Evolutionary conservation across 1,140 invertebrate species (phyloP).

Genomic region (Apis florea): DNA sequence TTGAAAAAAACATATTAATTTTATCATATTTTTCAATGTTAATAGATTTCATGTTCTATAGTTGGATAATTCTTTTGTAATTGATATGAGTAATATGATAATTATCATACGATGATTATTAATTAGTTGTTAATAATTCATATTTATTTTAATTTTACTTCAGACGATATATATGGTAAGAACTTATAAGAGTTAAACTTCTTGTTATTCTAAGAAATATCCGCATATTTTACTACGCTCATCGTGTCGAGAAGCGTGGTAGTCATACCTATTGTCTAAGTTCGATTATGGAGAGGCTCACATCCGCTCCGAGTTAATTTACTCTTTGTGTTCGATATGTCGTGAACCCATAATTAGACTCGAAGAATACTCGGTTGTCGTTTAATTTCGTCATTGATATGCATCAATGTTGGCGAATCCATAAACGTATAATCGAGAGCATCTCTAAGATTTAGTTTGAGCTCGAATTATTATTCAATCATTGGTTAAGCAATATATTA

Average conservation of each 20-base stretch:
- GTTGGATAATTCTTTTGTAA: background rate
- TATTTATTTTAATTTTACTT: too few relatives aligned
- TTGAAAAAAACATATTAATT: too few relatives aligned
- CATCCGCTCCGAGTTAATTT: conserved; percentile 46
- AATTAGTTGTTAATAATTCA: background rate
- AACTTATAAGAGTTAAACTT: background rate
- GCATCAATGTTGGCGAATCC: background rate
- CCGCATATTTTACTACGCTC: conserved; percentile 33
- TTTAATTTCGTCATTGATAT: conserved; percentile 4
- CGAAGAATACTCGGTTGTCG: conserved; percentile 10
- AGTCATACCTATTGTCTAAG: conserved; percentile 50
- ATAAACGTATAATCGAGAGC: conserved; percentile 16
- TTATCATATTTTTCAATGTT: too few relatives aligned
- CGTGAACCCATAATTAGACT: conserved; percentile 41
- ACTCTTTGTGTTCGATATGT: conserved; percentile 45
- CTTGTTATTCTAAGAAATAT: conserved; percentile 34
- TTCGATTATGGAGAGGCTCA: conserved; percentile 49
- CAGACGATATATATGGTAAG: background rate
- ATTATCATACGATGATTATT: background rate
- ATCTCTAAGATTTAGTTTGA: background rate
- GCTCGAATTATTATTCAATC: background rate
- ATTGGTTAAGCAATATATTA: background rate
- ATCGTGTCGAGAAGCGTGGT: conserved; percentile 41
- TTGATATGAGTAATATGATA: background rate
- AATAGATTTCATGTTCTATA: background rate